A percentile compares a stretch with the other conserved stretches of the same genome.
phyloP scores from a whole-genome alignment of 37 sponge, comb jelly and placozoan species.

The Trichoplax adhaerens region DNA sequence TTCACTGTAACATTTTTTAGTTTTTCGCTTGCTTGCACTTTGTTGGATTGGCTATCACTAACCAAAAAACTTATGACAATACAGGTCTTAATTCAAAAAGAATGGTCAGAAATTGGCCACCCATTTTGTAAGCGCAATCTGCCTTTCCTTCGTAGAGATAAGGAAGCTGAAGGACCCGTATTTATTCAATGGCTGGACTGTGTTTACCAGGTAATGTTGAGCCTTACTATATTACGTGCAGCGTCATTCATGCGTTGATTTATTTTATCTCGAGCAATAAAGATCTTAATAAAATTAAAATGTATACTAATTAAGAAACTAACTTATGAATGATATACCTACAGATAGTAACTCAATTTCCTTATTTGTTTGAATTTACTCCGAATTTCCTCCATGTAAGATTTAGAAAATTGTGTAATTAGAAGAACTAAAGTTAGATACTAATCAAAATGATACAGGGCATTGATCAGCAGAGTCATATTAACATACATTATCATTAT shows the following conservation, averaged over 20 bases:
- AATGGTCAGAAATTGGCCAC: constrained; percentile 84
- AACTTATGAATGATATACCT: background rate
- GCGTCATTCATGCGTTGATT: too few relatives aligned
- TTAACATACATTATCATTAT: too few relatives aligned
- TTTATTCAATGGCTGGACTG: constrained; percentile 87
- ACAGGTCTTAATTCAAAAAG: constrained; percentile 72
- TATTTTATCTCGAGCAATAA: background rate
- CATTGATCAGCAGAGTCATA: too few relatives aligned
- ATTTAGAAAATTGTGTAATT: background rate
- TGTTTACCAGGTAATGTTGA: constrained; percentile 62
- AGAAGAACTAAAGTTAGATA: too few relatives aligned
- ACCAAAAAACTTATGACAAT: background rate
- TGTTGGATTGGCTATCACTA: background rate
- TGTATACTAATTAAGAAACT: background rate
- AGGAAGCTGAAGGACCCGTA: constrained; percentile 41
- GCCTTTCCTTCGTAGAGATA: constrained; percentile 4
- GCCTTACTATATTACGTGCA: too few relatives aligned
- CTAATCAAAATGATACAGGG: too few relatives aligned
- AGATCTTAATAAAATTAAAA: constrained; percentile 2
- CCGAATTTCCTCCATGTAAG: constrained; percentile 49
- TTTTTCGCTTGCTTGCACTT: background rate
- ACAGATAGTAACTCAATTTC: constrained; percentile 54
- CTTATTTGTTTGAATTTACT: constrained; percentile 79
- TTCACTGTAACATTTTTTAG: background rate
- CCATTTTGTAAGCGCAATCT: constrained; percentile 42